Conservation (phyloP, 2,113 vertebrate genomes). For the Panthera tigris region DNA sequence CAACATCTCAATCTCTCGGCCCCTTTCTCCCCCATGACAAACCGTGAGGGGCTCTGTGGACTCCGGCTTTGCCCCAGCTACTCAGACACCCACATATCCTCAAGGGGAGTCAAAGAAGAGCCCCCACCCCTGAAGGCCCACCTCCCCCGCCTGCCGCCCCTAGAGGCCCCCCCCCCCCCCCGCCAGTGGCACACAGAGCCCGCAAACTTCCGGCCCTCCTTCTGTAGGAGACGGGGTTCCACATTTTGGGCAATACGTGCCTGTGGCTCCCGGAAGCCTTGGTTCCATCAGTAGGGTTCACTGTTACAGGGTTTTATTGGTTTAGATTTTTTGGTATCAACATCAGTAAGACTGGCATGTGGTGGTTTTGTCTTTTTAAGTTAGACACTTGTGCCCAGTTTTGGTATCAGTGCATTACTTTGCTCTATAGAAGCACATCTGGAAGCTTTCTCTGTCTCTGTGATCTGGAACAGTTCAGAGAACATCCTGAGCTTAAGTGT, state of each 20-base stretch:
- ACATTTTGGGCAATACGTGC: neutral
- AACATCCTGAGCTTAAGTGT: rapidly evolving
- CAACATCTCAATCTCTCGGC: neutral
- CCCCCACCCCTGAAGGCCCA: neutral
- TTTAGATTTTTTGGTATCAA: neutral
- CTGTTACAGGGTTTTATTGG: neutral
- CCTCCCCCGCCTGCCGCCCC: rapidly evolving
- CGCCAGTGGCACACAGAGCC: neutral
- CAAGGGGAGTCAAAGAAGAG: too few species aligned
- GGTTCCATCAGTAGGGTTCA: neutral
- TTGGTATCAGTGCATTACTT: neutral
- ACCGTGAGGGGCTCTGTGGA: neutral
- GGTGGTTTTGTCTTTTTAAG: neutral
- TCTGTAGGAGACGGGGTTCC: neutral
- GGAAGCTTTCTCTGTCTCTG: neutral
- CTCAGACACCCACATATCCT: neutral
- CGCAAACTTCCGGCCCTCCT: neutral
- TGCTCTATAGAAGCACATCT: neutral
- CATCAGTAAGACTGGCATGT: neutral
- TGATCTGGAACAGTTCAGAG: neutral
- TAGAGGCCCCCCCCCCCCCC: too few species aligned
- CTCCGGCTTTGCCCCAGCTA: neutral
- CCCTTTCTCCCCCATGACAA: neutral
- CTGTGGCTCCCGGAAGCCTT: neutral
- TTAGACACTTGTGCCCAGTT: neutral